Base-by-base conservation (phyloP, 2,113 vertebrate genomes). In the Anarrhichthys ocellatus region DNA sequence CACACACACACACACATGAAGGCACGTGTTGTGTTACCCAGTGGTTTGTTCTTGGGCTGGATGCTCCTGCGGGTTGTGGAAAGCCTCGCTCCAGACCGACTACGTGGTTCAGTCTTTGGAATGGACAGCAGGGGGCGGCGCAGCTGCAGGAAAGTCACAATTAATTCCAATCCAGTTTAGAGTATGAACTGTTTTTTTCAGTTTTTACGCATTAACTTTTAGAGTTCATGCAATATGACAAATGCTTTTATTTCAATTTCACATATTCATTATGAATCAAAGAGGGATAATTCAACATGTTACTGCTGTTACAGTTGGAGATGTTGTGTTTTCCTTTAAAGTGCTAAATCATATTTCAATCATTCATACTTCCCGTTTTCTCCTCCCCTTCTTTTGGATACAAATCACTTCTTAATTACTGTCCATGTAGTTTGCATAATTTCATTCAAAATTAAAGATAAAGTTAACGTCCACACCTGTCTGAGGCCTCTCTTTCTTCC, bases 11-110 rank as follows among this genome's bases (percentile, higher is more conserved):
- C 62, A 83, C 59, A 72, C 20, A 70, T 34, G 18, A 10, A 73
- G 48, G 46, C 20, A 11, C 0, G 15, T 36, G 46, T 44, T 22
- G 5, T 10, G 76, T 96, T 96, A 97, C 97, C 97, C 3, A 96
- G 83, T 2, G 96, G 96, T 88, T 97, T 99, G 27, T 95, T 95
- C 87, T 98, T 99, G 18, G 98, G 98, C 92, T 99, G 98, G 92
- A 99, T 97, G 94, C 97, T 99, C 78, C 98, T 93, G 8, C 97
- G 96, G 0, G 98, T 99, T 15, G 98, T 99, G 0, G 98, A 99
- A 7, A 99, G 96, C 6, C 97, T 96, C 15, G 97, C 97, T 63
- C 96, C 97, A 0, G 96, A 96, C 1, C 96, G 96, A 71, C 97
- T 95, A 0, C 96, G 96, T 3, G 95, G 91, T 66, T 99, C 98